Conservation (phyloP, 2,113 vertebrate species). For the Pseudopodoces humilis region DNA sequence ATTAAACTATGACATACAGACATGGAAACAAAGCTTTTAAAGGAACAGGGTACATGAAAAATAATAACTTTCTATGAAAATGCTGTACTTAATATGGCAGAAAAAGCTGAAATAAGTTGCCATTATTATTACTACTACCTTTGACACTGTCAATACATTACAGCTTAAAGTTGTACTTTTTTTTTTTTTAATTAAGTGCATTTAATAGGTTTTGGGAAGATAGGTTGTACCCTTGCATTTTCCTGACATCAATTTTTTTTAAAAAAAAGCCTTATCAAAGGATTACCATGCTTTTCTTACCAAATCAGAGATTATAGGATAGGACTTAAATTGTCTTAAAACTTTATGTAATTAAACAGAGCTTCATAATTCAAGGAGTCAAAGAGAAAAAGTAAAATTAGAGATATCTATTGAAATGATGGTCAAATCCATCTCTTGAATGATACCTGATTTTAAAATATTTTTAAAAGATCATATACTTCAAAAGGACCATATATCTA, state of each 20-base stretch:
- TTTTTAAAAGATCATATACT: background rate
- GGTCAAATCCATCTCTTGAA: background rate
- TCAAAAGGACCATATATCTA: background rate
- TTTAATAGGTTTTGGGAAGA: background rate
- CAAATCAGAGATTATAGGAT: background rate
- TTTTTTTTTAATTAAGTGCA: background rate
- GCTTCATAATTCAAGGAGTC: background rate
- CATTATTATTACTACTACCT: background rate
- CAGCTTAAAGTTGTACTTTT: background rate
- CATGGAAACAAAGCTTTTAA: background rate
- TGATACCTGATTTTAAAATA: background rate
- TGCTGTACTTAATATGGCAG: background rate
- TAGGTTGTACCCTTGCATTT: background rate
- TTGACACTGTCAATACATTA: background rate
- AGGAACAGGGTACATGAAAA: background rate
- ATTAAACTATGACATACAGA: conserved; percentile 40
- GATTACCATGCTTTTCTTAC: background rate
- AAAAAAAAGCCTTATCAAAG: background rate
- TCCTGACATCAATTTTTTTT: background rate
- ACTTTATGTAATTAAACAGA: background rate
- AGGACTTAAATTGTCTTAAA: background rate
- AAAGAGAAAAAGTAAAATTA: background rate
- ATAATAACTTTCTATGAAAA: background rate
- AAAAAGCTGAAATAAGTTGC: background rate
- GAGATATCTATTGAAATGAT: background rate